phyloP scores from a whole-genome alignment of 2,888 invertebrate species.

The Cantharis rufa region DNA sequence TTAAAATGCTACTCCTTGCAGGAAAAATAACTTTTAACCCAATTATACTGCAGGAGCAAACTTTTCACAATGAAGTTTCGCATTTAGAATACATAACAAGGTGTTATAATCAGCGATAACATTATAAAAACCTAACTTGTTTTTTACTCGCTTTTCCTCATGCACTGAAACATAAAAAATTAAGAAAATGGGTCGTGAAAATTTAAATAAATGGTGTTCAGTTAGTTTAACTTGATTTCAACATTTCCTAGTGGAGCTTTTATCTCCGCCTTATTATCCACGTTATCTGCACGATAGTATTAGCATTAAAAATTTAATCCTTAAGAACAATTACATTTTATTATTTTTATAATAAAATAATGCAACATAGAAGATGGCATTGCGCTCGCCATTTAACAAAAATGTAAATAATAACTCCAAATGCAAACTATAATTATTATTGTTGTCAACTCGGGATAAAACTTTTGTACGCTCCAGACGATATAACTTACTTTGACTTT shows the following conservation, averaged over 20 bases:
- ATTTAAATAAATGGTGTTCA: conserved; percentile 1
- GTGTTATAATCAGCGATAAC: conserved; percentile 1
- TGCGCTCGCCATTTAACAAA: not conserved
- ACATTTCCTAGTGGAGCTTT: not conserved
- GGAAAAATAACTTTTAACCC: conserved; percentile 5
- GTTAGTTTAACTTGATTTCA: not conserved
- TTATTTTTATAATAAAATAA: not conserved
- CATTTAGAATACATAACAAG: conserved; percentile 3
- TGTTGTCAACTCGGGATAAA: too few species aligned
- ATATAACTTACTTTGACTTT: too few species aligned
- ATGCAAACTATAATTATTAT: too few species aligned
- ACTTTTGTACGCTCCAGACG: too few species aligned
- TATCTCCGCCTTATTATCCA: not conserved
- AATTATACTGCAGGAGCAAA: conserved; percentile 1
- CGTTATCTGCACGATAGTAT: not conserved
- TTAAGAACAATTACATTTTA: not conserved
- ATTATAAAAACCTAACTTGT: conserved; percentile 1
- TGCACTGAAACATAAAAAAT: not conserved
- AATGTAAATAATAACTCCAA: too few species aligned
- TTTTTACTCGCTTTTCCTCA: not conserved
- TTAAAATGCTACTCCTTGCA: not conserved
- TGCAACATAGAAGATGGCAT: not conserved
- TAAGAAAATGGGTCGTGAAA: conserved; percentile 1
- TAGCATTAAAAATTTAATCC: not conserved
- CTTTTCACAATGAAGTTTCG: conserved; percentile 2